phyloP scores from a whole-genome alignment of 2,888 invertebrate genomes.

The Leucania comma region DNA sequence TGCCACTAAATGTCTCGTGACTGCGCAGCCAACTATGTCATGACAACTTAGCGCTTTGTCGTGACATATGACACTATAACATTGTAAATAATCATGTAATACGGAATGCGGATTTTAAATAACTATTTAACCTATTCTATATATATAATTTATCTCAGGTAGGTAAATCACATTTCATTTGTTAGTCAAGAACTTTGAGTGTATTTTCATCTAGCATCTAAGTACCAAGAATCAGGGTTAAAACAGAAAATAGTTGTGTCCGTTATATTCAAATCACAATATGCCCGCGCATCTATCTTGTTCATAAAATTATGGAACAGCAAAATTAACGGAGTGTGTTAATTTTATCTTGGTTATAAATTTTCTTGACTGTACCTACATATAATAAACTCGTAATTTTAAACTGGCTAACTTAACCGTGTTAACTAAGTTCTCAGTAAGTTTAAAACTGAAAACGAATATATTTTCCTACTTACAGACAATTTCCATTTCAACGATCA shows the following conservation, averaged over 20 bases:
- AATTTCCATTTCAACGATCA: slow-evolving; percentile 15
- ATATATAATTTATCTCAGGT: background rate
- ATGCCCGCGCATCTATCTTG: too few relatives aligned
- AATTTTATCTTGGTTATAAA: too few relatives aligned
- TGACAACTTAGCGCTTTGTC: slow-evolving; percentile 14
- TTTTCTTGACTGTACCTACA: background rate
- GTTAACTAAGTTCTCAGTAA: too few relatives aligned
- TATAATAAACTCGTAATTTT: background rate
- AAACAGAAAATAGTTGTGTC: background rate
- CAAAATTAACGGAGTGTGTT: too few relatives aligned
- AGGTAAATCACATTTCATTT: background rate
- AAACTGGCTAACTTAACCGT: background rate
- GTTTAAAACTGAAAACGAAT: too few relatives aligned
- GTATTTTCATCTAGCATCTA: too few relatives aligned
- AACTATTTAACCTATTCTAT: background rate
- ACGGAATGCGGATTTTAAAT: slow-evolving; percentile 45
- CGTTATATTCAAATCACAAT: background rate
- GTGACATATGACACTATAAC: slow-evolving; percentile 13
- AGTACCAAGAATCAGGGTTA: too few relatives aligned
- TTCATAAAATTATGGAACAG: too few relatives aligned
- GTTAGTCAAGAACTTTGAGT: background rate
- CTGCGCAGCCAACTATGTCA: slow-evolving; percentile 21
- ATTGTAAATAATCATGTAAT: slow-evolving; percentile 10
- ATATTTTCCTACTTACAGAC: background rate
- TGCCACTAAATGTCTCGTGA: slow-evolving; percentile 42